A percentile compares a stretch with the other conserved stretches of the same genome.
phyloP scores from a whole-genome alignment of 2,797 vertebrate genomes.

The Lindbergichthys nudifrons region DNA sequence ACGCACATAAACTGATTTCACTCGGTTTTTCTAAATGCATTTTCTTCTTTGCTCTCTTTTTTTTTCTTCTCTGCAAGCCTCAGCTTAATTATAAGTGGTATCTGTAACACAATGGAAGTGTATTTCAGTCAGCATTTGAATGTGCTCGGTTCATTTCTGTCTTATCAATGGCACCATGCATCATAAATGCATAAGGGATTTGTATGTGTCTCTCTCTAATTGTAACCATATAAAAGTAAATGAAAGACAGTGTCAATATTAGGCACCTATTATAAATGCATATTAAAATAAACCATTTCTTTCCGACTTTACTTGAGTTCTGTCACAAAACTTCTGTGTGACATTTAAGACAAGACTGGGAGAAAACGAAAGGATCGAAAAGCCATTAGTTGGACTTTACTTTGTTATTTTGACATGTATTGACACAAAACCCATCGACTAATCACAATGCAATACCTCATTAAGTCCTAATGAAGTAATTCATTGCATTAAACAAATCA shows the following conservation, averaged over 20 bases:
- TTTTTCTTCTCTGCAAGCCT: constrained; percentile 69
- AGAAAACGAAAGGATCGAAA: constrained; percentile 69
- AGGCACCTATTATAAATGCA: constrained; percentile 60
- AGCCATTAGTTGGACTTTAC: constrained; percentile 84
- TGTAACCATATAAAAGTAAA: constrained; percentile 69
- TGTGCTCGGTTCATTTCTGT: constrained; percentile 75
- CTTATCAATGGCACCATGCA: constrained; percentile 76
- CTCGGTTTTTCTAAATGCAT: constrained; percentile 75
- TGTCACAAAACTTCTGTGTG: constrained; percentile 69
- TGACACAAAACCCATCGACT: constrained; percentile 84
- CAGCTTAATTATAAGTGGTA: constrained; percentile 83
- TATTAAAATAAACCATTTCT: constrained; percentile 48
- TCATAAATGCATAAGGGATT: constrained; percentile 80
- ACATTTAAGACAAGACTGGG: constrained; percentile 72
- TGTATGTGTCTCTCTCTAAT: constrained; percentile 71
- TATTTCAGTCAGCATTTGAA: constrained; percentile 77
- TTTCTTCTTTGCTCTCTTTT: constrained; percentile 68
- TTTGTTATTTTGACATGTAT: constrained; percentile 86
- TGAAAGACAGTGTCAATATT: constrained; percentile 64
- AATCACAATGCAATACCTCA: constrained; percentile 87
- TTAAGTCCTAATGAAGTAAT: constrained; percentile 87
- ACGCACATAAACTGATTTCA: constrained; percentile 65
- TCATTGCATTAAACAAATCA: constrained; percentile 87
- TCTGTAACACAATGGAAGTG: constrained; percentile 79
- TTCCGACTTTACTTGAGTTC: constrained; percentile 37